phyloP scores from a whole-genome alignment of 2,113 vertebrate species.

The Dipodomys merriami region DNA sequence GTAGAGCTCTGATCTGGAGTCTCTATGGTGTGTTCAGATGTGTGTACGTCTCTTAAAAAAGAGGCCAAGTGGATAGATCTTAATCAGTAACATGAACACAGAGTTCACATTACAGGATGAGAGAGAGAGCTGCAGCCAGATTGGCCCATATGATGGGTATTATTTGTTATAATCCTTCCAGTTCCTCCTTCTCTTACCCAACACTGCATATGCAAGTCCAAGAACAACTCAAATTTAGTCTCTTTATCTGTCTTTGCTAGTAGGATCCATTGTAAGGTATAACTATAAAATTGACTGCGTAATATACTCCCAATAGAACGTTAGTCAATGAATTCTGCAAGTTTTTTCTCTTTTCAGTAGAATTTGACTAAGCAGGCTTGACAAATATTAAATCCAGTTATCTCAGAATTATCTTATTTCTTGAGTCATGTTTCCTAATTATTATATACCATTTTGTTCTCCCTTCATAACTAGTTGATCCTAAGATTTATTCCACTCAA shows the following conservation, averaged over 20 bases:
- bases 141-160: background rate
- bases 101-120: constrained; percentile 46
- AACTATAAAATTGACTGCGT: background rate
- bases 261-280: constrained; percentile 7
- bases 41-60: constrained; percentile 57
- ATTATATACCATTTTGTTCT: background rate
- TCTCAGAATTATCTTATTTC: constrained; percentile 1
- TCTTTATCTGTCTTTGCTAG: constrained; percentile 37
- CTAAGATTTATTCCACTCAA: background rate
- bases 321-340: background rate
- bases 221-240: background rate
- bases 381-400: background rate
- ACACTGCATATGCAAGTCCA: background rate
- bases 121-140: background rate
- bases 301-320: background rate
- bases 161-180: background rate
- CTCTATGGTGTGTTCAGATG: constrained; percentile 51
- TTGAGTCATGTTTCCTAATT: constrained; percentile 20
- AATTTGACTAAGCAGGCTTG: background rate
- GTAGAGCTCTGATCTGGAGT: constrained; percentile 1
- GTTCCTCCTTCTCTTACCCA: constrained; percentile 51
- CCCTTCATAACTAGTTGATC: constrained; percentile 8
- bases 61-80: constrained; percentile 70
- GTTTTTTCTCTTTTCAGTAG: background rate
- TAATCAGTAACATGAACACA: constrained; percentile 61